These are phyloP conservation scores for Leistus spinibarbis DNA, from an alignment of 2,888 invertebrate species.

Conservation along the genomic window DNA sequence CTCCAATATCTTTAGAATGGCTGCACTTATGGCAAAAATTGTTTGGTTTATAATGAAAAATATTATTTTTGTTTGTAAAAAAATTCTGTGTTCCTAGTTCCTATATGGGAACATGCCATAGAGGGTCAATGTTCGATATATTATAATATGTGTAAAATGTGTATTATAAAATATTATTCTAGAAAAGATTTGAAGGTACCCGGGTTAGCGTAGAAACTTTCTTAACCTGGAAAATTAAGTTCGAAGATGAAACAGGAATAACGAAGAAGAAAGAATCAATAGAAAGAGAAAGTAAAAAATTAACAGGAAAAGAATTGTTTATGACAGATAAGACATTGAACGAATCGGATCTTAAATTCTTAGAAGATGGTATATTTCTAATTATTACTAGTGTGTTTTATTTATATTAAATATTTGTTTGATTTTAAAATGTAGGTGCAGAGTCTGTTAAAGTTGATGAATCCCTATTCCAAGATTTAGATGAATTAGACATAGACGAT, in stretches of 20 bases:
- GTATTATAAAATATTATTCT: slow-evolving; percentile 47
- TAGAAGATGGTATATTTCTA: slow-evolving; percentile 74
- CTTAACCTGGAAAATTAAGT: slow-evolving; percentile 89
- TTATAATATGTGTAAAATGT: no score
- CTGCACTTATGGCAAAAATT: no score
- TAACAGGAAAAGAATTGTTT: slow-evolving; percentile 94
- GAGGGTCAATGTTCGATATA: no score
- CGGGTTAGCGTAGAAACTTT: slow-evolving; percentile 95
- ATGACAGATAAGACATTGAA: slow-evolving; percentile 90
- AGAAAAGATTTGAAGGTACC: slow-evolving; percentile 96
- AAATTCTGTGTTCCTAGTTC: no score
- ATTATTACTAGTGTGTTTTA: not conserved
- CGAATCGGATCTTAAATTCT: slow-evolving; percentile 95
- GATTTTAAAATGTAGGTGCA: slow-evolving; percentile 57
- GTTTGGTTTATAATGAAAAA: no score
- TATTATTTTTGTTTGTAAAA: not conserved
- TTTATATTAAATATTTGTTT: slow-evolving; percentile 8
- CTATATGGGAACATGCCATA: no score
- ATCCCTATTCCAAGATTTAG: slow-evolving; percentile 88
- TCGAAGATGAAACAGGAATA: slow-evolving; percentile 88
- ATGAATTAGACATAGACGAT: slow-evolving; percentile 78
- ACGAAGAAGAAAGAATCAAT: slow-evolving; percentile 73
- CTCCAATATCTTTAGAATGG: no score
- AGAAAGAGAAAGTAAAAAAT: slow-evolving; percentile 76
- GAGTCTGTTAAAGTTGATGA: slow-evolving; percentile 92